These are phyloP conservation scores for Eupristina koningsbergeri DNA, from an alignment of 1,140 invertebrate genomes.

Conservation along the genomic window DNA sequence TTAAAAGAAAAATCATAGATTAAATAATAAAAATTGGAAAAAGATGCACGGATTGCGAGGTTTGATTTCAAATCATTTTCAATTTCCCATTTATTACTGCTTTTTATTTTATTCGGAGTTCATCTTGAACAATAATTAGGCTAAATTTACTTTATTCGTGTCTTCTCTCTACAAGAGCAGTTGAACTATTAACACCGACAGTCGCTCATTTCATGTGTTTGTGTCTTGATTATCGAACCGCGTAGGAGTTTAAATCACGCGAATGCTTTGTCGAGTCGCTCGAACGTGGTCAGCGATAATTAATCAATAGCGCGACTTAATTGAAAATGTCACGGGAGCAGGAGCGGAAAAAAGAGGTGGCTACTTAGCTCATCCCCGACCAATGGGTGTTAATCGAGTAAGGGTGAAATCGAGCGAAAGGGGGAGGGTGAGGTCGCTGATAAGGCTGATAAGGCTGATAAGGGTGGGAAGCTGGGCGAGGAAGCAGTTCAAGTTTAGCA, in stretches of 20 bases:
- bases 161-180: background rate
- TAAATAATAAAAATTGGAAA: too few species aligned
- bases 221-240: constrained; percentile 9
- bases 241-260: constrained; percentile 35
- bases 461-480: too few species aligned
- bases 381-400: background rate
- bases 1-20: too few species aligned
- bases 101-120: background rate
- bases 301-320: constrained; percentile 44
- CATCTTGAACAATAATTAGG: background rate
- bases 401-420: background rate
- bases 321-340: background rate
- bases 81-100: too few species aligned
- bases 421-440: background rate
- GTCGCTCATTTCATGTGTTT: constrained; percentile 3
- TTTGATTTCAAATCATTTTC: too few species aligned
- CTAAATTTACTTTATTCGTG: background rate
- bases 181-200: background rate
- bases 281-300: constrained; percentile 19
- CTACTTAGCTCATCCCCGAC: background rate
- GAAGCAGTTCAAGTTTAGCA: too few species aligned
- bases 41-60: too few species aligned
- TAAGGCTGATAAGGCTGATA: constrained; percentile 55
- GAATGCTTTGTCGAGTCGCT: background rate
- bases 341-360: background rate